phyloP scores from a whole-genome alignment of 53 echinoderm and acorn worm genomes.

The Crossaster papposus region DNA sequence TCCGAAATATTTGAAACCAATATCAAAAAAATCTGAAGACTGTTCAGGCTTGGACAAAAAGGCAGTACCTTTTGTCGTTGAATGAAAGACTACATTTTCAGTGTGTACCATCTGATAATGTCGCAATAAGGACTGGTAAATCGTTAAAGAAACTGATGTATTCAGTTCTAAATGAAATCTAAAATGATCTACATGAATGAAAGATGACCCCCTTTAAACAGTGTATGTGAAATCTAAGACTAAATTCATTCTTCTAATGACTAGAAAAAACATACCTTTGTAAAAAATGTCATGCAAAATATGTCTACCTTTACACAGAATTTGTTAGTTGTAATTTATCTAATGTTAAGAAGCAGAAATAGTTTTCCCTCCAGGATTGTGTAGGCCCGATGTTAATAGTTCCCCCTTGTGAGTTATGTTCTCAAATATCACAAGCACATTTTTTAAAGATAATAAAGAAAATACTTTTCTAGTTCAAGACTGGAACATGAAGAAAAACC shows the following conservation, averaged over 20 bases:
- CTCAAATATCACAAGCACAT: too few relatives aligned
- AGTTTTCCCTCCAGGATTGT: background rate
- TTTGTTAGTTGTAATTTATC: background rate
- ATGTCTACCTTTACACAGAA: background rate
- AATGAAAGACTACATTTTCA: background rate
- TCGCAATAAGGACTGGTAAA: background rate
- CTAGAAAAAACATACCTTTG: background rate
- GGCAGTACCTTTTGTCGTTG: background rate
- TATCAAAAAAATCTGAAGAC: background rate
- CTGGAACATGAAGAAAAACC: too few relatives aligned
- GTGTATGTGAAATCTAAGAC: background rate
- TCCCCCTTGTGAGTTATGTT: background rate
- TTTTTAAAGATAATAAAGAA: too few relatives aligned
- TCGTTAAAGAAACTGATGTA: background rate
- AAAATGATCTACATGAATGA: constrained; percentile 15
- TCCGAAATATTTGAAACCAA: background rate
- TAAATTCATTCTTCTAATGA: background rate
- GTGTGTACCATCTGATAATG: background rate
- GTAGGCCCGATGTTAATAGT: background rate
- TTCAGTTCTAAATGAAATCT: background rate
- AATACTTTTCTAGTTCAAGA: too few relatives aligned
- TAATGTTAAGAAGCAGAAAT: background rate
- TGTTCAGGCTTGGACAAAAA: background rate
- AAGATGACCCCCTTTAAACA: background rate
- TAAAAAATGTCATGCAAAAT: constrained; percentile 11